Percentiles rank a stretch among this genome's conserved stretches.
phyloP scores from a whole-genome alignment of 2,113 vertebrate genomes.

The Conger conger region DNA sequence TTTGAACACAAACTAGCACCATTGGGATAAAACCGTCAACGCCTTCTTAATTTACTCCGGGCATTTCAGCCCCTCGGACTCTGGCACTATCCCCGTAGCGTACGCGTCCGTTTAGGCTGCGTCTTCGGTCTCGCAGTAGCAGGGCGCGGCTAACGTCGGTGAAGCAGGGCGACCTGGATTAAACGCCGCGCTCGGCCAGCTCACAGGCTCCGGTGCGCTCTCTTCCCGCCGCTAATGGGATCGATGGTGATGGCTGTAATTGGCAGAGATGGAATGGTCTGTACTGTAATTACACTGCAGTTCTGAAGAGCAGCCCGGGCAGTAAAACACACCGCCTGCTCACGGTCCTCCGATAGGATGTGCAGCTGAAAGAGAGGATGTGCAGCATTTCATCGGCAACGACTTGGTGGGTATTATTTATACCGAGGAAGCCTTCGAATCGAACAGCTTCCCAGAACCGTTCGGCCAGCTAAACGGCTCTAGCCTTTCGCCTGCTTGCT shows the following conservation, averaged over 20 bases:
- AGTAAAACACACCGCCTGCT: conserved; percentile 56
- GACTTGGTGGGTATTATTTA: conserved; percentile 56
- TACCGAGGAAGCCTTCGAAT: neutral
- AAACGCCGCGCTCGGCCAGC: conserved; percentile 60
- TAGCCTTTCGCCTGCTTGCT: neutral
- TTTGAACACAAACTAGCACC: neutral
- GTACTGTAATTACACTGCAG: conserved; percentile 76
- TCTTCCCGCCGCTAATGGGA: conserved; percentile 80
- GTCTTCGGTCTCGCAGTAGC: neutral
- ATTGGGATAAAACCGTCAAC: neutral
- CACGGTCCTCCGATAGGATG: conserved; percentile 56
- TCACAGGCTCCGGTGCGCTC: conserved; percentile 57
- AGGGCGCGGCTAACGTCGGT: neutral
- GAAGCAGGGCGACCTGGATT: conserved; percentile 48
- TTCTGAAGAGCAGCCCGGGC: conserved; percentile 53
- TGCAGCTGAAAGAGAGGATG: conserved; percentile 51
- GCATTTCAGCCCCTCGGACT: neutral
- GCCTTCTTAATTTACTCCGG: neutral
- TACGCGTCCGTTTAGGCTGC: neutral
- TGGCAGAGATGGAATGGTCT: conserved; percentile 73
- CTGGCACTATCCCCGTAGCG: neutral
- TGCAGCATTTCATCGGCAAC: conserved; percentile 53
- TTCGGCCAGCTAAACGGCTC: neutral
- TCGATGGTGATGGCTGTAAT: conserved; percentile 78
- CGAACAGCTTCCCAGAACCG: neutral